These are phyloP conservation scores for Anolis carolinensis DNA, from an alignment of 2,113 vertebrate genomes.

Conservation along the genomic window DNA sequence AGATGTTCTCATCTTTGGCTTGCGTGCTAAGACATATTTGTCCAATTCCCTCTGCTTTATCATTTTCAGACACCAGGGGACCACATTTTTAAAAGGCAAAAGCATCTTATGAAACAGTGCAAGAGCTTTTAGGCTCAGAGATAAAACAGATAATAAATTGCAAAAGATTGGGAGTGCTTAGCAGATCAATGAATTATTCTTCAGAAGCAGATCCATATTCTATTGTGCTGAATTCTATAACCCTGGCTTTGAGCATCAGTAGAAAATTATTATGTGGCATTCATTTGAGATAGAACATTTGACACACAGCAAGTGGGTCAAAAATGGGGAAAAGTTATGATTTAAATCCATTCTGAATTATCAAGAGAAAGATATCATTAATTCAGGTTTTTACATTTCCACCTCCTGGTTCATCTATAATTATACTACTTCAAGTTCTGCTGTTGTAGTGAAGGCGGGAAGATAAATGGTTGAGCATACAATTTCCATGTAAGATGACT, in stretches of 20 bases:
- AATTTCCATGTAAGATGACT: background rate
- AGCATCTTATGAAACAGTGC: constrained; percentile 6
- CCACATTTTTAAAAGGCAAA: constrained; percentile 1
- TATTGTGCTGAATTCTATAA: constrained; percentile 2
- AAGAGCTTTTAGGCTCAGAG: background rate
- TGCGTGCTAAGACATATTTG: background rate
- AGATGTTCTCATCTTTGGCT: background rate
- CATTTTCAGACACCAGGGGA: background rate
- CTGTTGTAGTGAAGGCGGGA: background rate
- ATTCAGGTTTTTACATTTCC: background rate
- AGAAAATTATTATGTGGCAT: background rate
- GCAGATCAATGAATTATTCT: constrained; percentile 10
- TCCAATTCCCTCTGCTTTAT: constrained; percentile 4
- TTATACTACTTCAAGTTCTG: background rate
- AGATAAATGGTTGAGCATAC: background rate
- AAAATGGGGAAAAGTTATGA: background rate
- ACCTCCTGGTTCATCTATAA: constrained; percentile 2
- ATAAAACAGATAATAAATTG: constrained; percentile 5
- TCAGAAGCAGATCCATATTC: background rate
- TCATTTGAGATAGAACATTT: background rate
- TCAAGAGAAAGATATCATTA: background rate
- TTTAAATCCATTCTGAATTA: constrained; percentile 5
- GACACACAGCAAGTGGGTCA: background rate
- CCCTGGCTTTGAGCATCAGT: constrained; percentile 7
- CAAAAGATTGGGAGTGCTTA: constrained; percentile 9